phyloP scores from a whole-genome alignment of 1,140 invertebrate species.

The Scaptomyza hsui region DNA sequence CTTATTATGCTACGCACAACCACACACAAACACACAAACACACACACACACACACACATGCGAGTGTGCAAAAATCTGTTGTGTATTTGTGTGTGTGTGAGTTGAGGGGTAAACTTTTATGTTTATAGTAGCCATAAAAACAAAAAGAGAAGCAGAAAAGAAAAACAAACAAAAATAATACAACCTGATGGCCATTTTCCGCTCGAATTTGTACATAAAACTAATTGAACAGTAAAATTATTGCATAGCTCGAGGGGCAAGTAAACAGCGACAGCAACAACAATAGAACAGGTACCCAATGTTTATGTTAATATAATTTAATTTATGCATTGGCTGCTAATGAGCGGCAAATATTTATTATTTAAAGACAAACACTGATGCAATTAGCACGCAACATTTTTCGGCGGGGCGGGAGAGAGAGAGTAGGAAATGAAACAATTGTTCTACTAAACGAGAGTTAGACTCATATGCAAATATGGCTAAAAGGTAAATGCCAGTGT shows the following conservation, averaged over 20 bases:
- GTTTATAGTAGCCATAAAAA: slow-evolving; percentile 73
- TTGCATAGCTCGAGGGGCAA: slow-evolving; percentile 56
- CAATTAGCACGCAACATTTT: slow-evolving; percentile 58
- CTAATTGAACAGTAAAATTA: slow-evolving; percentile 81
- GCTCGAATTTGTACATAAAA: slow-evolving; percentile 70
- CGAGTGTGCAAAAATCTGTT: slow-evolving; percentile 23
- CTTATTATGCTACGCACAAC: slow-evolving; percentile 74
- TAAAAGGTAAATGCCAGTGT: slow-evolving; percentile 41
- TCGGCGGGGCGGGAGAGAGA: not conserved
- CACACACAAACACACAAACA: not conserved
- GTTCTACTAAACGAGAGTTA: slow-evolving; percentile 3
- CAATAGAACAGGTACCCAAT: slow-evolving; percentile 4
- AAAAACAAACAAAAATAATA: slow-evolving; percentile 17
- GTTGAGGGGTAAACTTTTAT: slow-evolving; percentile 68
- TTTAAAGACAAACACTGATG: slow-evolving; percentile 53
- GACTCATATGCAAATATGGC: slow-evolving; percentile 64
- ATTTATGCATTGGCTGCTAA: slow-evolving; percentile 28
- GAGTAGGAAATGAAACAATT: not conserved
- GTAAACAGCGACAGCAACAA: slow-evolving; percentile 39
- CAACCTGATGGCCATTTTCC: slow-evolving; percentile 61
- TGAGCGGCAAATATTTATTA: slow-evolving; percentile 61
- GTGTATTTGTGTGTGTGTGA: slow-evolving; percentile 27
- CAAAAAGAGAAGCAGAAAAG: slow-evolving; percentile 25
- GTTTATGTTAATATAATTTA: not conserved
- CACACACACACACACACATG: not conserved